Evolutionary conservation across 1,140 invertebrate species (phyloP), one percentile per base, ranked within the genome.

Genomic region (Tetraneura akinire): DNA sequence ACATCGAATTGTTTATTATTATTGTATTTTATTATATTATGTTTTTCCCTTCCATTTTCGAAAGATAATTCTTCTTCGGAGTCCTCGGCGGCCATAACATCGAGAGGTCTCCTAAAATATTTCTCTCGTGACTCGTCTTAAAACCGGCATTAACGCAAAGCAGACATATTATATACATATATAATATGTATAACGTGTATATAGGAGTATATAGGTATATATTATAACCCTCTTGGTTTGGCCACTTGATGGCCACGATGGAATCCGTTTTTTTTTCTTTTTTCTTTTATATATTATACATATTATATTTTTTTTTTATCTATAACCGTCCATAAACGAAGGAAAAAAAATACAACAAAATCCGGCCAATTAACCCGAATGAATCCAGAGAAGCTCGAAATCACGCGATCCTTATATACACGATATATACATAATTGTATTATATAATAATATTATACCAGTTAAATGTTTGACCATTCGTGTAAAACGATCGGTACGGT

Each of bases 61-160:
- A 74, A 29, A 74, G 18, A 53, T 32, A 74, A 29, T 74, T 73
- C 45, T 73, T 55, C 32, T 76, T 57, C 14, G 18, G 71, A 21
- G 51, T 74, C 18, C 71, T 37, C 55, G 53, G 73, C n/a, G 74
- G 74, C 37, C 74, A 45, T 78, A 78, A 78, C 74, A 47, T 78
- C 62, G 47, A 45, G 74, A 78, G 37, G 37, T 78, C 32, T 78
- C 16, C 55, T 62, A 60, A 70, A 78, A 78, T 60, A 78, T 57
- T 78, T 60, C 53, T 45, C 55, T 60, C 37, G 74, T 60, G 74
- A 62, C 37, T 78, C 53, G 73, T 55, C 29, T 53, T 57, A 57
- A 74, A 57, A 57, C 71, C 26, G 21, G 29, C 73, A 53, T 76
- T 60, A 76, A 76, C 73, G 14, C 14, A 16, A n/a, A n/a, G 14